These are phyloP conservation scores for Pristionchus arcanus DNA, from an alignment of 2,888 invertebrate genomes.

Conservation along the genomic window DNA sequence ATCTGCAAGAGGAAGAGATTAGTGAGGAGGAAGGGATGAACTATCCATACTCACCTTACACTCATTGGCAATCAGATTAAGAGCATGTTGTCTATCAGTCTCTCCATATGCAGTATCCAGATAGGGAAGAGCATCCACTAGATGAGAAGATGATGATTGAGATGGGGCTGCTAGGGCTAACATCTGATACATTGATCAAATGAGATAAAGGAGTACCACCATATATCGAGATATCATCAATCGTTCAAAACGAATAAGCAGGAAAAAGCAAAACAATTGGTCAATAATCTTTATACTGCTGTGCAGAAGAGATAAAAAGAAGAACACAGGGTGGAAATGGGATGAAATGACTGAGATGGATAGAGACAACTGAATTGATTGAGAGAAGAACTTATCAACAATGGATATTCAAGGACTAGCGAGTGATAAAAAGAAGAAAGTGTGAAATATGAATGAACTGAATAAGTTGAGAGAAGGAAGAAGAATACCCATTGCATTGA, in stretches of 20 bases:
- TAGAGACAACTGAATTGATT: constrained; percentile 10
- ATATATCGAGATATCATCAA: neutral
- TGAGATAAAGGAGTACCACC: neutral
- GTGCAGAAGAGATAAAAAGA: neutral
- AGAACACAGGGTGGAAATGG: constrained; percentile 16
- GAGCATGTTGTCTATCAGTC: constrained; percentile 83
- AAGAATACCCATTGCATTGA: constrained; percentile 19
- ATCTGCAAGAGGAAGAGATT: constrained; percentile 52
- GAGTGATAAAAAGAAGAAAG: neutral
- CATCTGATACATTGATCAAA: neutral
- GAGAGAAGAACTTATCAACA: constrained; percentile 7
- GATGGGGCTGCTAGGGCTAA: constrained; percentile 5
- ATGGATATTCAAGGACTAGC: constrained; percentile 33
- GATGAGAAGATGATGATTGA: constrained; percentile 24
- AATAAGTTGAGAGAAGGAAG: neutral
- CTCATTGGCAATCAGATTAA: constrained; percentile 98
- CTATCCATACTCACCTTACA: constrained; percentile 85
- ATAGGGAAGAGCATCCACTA: constrained; percentile 75
- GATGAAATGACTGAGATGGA: neutral
- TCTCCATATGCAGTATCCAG: constrained; percentile 75
- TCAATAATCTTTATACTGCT: neutral
- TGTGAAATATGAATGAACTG: constrained; percentile 27
- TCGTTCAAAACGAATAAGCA: constrained; percentile 4
- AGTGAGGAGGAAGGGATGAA: neutral
- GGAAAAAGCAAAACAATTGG: neutral